Evolutionary conservation across 2,888 invertebrate species (phyloP).

Genomic region (Perithous albicinctus): DNA sequence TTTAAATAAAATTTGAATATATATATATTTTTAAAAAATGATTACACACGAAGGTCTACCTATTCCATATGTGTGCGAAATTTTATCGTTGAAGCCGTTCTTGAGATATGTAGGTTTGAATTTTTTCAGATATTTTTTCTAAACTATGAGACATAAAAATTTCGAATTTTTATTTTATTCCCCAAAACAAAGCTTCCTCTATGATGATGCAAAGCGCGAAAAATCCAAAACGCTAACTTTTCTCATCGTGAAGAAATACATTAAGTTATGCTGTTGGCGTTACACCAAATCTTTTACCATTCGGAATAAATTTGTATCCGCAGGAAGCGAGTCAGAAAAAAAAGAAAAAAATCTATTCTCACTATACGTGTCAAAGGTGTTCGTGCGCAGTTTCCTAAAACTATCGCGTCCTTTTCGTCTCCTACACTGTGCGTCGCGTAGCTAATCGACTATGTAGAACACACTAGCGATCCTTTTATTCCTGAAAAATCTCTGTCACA

Average conservation of each 20-base stretch:
- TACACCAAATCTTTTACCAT: neutral
- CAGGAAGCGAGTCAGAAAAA: neutral
- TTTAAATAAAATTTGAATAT: too few species aligned
- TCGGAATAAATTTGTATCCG: neutral
- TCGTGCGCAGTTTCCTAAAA: conserved; percentile 8
- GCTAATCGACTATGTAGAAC: conserved; percentile 49
- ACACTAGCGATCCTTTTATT: conserved; percentile 45
- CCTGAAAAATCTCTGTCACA: conserved; percentile 28
- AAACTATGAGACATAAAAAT: too few species aligned
- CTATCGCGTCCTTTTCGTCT: conserved; percentile 20
- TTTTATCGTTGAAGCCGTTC: too few species aligned
- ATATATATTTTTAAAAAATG: too few species aligned
- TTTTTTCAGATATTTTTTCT: too few species aligned
- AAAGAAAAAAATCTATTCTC: neutral
- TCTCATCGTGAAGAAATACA: neutral
- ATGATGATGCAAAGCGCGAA: neutral
- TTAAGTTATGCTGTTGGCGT: neutral
- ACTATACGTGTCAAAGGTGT: neutral
- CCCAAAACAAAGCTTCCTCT: too few species aligned
- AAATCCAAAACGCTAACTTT: neutral
- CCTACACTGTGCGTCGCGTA: conserved; percentile 36
- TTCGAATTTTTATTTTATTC: too few species aligned
- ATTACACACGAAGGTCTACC: too few species aligned
- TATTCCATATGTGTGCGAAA: too few species aligned
- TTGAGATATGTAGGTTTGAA: too few species aligned